Evolutionary conservation across 1,140 invertebrate genomes (phyloP), one percentile per base, ranked within the genome.

Genomic region (Bombus picipes): DNA sequence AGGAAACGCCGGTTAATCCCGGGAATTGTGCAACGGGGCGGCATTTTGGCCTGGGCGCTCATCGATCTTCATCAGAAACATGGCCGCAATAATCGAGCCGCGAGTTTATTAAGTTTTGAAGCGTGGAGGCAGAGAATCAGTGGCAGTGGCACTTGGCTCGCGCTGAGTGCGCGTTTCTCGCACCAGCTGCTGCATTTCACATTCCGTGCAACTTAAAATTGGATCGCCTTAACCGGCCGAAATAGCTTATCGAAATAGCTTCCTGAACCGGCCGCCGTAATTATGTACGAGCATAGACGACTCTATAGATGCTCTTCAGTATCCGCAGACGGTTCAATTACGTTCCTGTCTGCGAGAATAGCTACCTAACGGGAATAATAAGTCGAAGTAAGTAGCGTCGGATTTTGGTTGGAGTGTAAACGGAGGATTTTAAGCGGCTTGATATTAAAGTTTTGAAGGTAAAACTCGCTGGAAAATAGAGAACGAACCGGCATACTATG

Each of bases 71-170:
- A 39, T 85, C 57, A 53, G 43, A 53, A 74, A 53, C 70, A 74
- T 57, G 71, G 66, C 72, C 47, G 80, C 72, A 71, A 86, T 86
- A 86, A 82, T 86, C 84, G 84, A 82, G 80, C 65, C 72, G 37
- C 47, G 47, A 76, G 65, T 86, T 86, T 86, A 82, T 86, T 62
- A 86, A 82, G 72, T 86, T 86, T 74, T 72, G 57, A 76, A 75
- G 79, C 57, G 41, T 78, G 47, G 18, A 28, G 8, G 28, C 47
- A 39, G 62, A 76, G 62, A 65, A n/a, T 78, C 83, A 62, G 70
- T 66, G 57, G 32, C 83, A 34, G 70, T 81, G 59, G 77, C 83
- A 81, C 77, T 85, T 81, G 83, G 78, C 83, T 68, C 57, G 70
- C 70, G 77, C 70, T 71, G 73, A 83, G 72, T 83, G 73, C 73